Evolutionary conservation across 2,888 invertebrate genomes (phyloP), one percentile per base, ranked within the genome.

Genomic region (Opisthograptis luteolata): DNA sequence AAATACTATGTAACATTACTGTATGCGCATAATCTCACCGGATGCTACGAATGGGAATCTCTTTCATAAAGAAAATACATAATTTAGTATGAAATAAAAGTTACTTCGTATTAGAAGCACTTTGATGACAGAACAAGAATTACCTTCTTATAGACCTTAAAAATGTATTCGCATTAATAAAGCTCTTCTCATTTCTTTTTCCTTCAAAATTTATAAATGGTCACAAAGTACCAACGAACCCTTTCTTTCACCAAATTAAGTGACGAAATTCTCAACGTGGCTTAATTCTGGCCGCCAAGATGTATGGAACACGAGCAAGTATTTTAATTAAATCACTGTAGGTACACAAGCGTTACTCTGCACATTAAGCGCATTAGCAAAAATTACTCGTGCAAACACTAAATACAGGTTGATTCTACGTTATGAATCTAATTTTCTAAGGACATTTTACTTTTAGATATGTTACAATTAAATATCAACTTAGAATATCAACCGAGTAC

Each of bases 311-410:
- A 15, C 8, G 34, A 15, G 55, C 47, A 25, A 57, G 55, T 56
- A 62, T 55, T 66, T 66, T 61, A 62, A 70, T 69, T 64, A 64
- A 63, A 70, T 68, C 66, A 63, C 54, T 60, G 60, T 53, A n/a
- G n/a, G n/a, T n/a, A 42, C 53, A 58, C 57, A 55, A 37, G 14
- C 43, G 66, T 67, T 61, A 58, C 58, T 58, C 41, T 55, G 60
- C 60, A 60, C 59, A 64, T 61, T 61, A 62, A 58, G 58, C 55
- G 53, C 46, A 55, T 59, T 55, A 60, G 45, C 59, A 61, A 63
- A 68, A 60, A 60, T 62, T 53, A 60, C 57, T 55, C 55, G 30
- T 49, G 27, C 25, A 32, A 36, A 40, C 28, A 47, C 32, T 43
- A 42, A 40, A 47, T 40, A 55, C 20, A 30, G 39, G 32, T 20